A percentile compares a stretch with the other conserved stretches of the same genome.
Evolutionary conservation across 2,888 invertebrate genomes (phyloP).

Genomic region (Eristalinus sepulchralis): DNA sequence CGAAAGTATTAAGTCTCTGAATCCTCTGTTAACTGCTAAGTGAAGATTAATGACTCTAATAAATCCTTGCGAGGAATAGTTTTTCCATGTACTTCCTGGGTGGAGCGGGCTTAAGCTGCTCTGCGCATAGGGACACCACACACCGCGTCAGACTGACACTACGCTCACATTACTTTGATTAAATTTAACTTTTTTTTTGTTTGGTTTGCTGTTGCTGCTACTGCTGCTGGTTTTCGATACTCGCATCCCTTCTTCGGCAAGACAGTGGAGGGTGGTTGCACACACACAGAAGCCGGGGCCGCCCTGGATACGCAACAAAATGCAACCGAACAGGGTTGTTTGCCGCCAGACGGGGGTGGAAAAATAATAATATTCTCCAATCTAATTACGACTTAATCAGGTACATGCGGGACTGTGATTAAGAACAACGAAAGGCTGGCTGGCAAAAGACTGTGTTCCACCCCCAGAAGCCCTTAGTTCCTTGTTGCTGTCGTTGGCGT

Average conservation of each 20-base stretch:
- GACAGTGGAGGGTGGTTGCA: slow-evolving; percentile 16
- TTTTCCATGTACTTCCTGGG: slow-evolving; percentile 51
- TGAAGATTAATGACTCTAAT: slow-evolving; percentile 81
- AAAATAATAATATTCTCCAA: slow-evolving; percentile 78
- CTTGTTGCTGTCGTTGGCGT: not conserved
- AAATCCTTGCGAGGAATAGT: slow-evolving; percentile 76
- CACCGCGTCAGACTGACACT: slow-evolving; percentile 30
- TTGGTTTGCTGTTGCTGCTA: not conserved
- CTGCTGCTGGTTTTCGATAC: slow-evolving; percentile 8
- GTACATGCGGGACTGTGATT: slow-evolving; percentile 78
- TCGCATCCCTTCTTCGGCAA: slow-evolving; percentile 32
- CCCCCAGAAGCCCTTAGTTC: not conserved
- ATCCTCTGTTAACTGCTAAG: slow-evolving; percentile 70
- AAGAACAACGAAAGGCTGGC: slow-evolving; percentile 63
- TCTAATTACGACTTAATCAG: slow-evolving; percentile 81
- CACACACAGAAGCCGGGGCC: not conserved
- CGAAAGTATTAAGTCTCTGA: slow-evolving; percentile 70
- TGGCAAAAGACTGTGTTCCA: slow-evolving; percentile 43
- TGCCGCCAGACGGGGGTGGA: slow-evolving; percentile 48
- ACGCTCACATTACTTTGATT: slow-evolving; percentile 66
- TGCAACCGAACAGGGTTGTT: slow-evolving; percentile 43
- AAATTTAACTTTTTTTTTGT: slow-evolving; percentile 66
- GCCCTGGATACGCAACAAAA: slow-evolving; percentile 35
- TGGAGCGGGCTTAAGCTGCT: slow-evolving; percentile 1
- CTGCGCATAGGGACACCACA: not conserved